A percentile compares a stretch with the other conserved stretches of the same genome.
phyloP scores from a whole-genome alignment of 2,797 vertebrate genomes.

The Bovichtus variegatus region DNA sequence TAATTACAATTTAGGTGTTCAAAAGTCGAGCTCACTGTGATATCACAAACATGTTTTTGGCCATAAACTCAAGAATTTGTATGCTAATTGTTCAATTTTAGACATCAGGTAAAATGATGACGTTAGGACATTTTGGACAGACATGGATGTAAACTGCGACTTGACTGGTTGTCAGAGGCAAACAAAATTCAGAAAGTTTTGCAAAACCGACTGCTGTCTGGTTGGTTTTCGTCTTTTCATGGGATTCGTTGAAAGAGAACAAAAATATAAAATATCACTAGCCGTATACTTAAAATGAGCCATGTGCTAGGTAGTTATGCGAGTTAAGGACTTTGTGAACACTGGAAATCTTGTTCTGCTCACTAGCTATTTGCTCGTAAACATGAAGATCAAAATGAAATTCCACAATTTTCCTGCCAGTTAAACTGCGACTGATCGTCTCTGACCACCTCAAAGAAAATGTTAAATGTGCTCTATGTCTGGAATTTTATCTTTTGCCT shows the following conservation, averaged over 20 bases:
- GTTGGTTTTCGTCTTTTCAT: too few species aligned
- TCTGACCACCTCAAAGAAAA: not conserved
- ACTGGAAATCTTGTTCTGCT: not conserved
- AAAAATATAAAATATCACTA: not conserved
- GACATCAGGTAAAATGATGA: too few species aligned
- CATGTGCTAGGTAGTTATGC: not conserved
- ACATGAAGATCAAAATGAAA: not conserved
- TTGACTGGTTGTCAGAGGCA: too few species aligned
- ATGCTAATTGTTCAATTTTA: too few species aligned
- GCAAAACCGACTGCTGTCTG: too few species aligned
- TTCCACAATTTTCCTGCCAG: not conserved
- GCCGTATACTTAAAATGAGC: not conserved
- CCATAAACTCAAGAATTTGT: too few species aligned
- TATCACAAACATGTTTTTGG: too few species aligned
- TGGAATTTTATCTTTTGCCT: not conserved
- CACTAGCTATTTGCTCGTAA: not conserved
- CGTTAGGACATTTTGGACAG: too few species aligned
- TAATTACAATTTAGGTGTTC: too few species aligned
- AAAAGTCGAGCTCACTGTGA: too few species aligned
- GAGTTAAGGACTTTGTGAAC: not conserved
- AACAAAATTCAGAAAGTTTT: not conserved
- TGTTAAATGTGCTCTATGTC: accelerated
- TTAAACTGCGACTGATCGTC: not conserved
- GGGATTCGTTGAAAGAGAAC: not conserved
- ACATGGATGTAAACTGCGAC: too few species aligned